Evolutionary conservation across 2,888 invertebrate genomes (phyloP).

Genomic region (Pollenia griseotomentosa): DNA sequence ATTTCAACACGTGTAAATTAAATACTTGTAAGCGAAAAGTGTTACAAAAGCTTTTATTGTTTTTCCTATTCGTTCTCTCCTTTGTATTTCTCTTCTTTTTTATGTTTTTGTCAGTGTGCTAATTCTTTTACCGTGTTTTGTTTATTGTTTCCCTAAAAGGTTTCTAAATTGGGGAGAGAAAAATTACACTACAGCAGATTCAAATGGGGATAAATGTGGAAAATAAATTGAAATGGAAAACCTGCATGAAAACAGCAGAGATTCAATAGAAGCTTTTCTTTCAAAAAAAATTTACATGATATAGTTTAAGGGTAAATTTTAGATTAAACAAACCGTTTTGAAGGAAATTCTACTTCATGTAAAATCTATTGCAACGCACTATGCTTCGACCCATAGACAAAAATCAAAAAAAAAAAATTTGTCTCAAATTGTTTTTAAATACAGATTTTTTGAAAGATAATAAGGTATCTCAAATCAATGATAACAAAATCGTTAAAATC

Average conservation of each 20-base stretch:
- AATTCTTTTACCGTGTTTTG: constrained; percentile 2
- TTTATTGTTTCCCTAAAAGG: constrained; percentile 57
- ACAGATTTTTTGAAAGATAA: no score
- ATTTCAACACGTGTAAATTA: constrained; percentile 52
- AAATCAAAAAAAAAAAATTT: no score
- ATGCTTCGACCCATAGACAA: no score
- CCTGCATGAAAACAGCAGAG: neutral
- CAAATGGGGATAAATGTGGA: constrained; percentile 20
- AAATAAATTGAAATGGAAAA: neutral
- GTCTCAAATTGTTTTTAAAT: no score
- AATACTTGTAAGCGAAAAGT: constrained; percentile 50
- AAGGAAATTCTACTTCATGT: no score
- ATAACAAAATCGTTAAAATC: no score
- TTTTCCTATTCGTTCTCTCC: neutral
- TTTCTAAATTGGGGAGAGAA: neutral
- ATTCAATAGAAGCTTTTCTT: neutral
- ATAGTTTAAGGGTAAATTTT: no score
- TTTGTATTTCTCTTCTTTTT: no score
- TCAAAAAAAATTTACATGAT: neutral
- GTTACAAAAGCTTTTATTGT: constrained; percentile 8
- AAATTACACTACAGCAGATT: constrained; percentile 2
- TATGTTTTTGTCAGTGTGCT: neutral
- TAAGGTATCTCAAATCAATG: no score
- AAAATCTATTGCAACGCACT: no score
- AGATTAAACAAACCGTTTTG: no score